phyloP scores from a whole-genome alignment of 2,888 invertebrate genomes.

The Pterostichus niger region DNA sequence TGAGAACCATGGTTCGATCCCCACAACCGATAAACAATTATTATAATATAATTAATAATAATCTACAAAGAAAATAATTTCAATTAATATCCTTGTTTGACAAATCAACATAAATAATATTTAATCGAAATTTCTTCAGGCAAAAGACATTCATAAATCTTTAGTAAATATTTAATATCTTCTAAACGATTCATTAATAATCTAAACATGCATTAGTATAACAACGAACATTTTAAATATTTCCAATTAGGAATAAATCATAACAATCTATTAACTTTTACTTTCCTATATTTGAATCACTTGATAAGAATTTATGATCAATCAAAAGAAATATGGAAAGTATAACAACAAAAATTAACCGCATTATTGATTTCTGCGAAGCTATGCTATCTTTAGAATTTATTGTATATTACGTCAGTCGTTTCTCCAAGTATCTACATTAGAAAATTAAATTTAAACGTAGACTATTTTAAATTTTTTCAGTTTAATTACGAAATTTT shows the following conservation, averaged over 20 bases:
- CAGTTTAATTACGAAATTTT: too few species aligned
- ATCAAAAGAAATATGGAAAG: conserved; percentile 12
- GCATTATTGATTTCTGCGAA: not conserved
- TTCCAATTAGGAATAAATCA: conserved; percentile 53
- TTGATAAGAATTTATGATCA: not conserved
- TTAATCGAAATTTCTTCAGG: conserved; percentile 20
- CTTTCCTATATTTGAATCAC: conserved; percentile 42
- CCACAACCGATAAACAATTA: too few species aligned
- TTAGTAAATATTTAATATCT: not conserved
- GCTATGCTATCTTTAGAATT: not conserved
- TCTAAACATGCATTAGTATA: not conserved
- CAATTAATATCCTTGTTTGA: too few species aligned
- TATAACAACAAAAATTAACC: not conserved
- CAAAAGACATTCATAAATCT: conserved; percentile 4
- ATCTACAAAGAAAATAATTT: too few species aligned
- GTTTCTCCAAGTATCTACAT: too few species aligned
- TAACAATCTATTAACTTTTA: conserved; percentile 8
- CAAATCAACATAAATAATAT: not conserved
- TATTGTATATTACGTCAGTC: too few species aligned
- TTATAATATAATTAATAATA: too few species aligned
- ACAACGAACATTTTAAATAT: conserved; percentile 7
- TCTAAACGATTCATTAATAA: conserved; percentile 22
- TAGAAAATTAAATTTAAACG: too few species aligned
- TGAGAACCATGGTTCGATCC: too few species aligned
- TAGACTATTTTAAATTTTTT: too few species aligned